Percentiles rank a stretch among this genome's conserved stretches.
phyloP scores from a whole-genome alignment of 2,113 vertebrate genomes.

The Notarius quadriscutis region DNA sequence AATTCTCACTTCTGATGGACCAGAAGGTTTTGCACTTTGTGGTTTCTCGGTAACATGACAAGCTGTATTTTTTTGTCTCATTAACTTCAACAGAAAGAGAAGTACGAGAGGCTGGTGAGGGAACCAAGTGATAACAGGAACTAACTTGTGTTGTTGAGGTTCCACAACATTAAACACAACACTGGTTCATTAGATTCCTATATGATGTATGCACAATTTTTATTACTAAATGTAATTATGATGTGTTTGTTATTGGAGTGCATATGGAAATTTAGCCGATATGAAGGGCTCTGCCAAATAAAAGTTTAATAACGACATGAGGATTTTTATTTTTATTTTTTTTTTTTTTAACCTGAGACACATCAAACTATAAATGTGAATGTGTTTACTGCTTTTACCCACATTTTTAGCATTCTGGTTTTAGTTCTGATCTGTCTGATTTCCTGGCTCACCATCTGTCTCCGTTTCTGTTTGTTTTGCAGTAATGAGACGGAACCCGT shows the following conservation, averaged over 20 bases:
- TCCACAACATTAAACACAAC: neutral
- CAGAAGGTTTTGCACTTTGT: neutral
- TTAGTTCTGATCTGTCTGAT: neutral
- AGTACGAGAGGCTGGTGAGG: neutral
- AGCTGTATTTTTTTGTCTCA: neutral
- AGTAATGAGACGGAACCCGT: conserved; percentile 94
- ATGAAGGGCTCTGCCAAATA: neutral
- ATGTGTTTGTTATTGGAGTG: neutral
- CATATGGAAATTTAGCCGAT: neutral
- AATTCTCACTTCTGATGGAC: neutral
- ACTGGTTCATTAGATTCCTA: neutral
- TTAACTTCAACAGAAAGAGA: neutral
- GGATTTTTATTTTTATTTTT: neutral
- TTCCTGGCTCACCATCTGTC: conserved; percentile 26
- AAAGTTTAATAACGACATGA: neutral
- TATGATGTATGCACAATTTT: neutral
- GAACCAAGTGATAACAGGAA: neutral
- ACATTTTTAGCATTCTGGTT: conserved; percentile 9
- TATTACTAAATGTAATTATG: neutral
- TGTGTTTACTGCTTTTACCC: neutral
- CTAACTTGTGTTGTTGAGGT: neutral
- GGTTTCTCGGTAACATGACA: neutral
- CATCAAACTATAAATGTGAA: neutral
- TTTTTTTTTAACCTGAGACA: neutral
- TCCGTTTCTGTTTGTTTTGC: conserved; percentile 62